A percentile compares a stretch with the other conserved stretches of the same genome.
phyloP scores from a whole-genome alignment of 2,888 invertebrate species.

The Petrolisthes cinctipes region DNA sequence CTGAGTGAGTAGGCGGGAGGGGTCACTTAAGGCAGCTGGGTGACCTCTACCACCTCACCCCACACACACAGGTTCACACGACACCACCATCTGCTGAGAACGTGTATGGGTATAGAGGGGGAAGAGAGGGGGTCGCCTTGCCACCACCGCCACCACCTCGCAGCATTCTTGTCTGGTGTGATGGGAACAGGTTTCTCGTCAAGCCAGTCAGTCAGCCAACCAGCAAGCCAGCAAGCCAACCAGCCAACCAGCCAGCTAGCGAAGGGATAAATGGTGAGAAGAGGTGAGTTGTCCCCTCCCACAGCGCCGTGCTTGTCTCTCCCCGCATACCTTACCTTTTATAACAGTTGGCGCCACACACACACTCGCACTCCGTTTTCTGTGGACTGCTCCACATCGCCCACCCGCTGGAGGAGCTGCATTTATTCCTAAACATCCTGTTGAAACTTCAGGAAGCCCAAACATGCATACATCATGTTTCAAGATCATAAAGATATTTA shows the following conservation, averaged over 20 bases:
- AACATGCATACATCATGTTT: no score
- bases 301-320: background rate
- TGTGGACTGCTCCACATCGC: constrained; percentile 9
- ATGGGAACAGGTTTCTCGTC: background rate
- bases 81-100: background rate
- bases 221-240: no score
- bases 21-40: background rate
- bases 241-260: background rate
- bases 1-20: background rate
- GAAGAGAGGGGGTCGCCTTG: background rate
- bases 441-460: no score
- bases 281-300: background rate
- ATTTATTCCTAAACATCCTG: no score
- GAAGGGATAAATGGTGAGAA: constrained; percentile 1
- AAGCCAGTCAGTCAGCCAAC: background rate
- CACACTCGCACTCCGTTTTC: constrained; percentile 25
- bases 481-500: no score
- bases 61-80: background rate
- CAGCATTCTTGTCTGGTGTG: background rate
- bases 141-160: background rate
- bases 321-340: constrained; percentile 46
- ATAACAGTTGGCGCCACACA: constrained; percentile 36
- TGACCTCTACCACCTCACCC: background rate
- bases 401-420: background rate
- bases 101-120: background rate